Conservation (phyloP, 2,888 invertebrate genomes). For the Tolmerus cingulatus region DNA sequence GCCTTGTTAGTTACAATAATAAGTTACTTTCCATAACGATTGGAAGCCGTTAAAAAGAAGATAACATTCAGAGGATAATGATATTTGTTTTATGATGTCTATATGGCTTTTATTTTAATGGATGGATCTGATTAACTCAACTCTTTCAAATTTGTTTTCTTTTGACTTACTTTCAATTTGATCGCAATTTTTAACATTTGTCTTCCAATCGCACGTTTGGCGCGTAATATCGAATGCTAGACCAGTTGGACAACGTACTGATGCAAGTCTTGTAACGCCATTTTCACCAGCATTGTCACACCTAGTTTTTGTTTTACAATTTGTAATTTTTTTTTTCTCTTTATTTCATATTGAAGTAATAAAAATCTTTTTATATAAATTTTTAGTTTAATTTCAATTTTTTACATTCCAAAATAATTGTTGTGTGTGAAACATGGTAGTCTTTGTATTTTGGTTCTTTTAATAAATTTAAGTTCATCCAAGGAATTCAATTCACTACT, state of each 20-base stretch:
- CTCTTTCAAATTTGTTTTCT: slow-evolving; percentile 24
- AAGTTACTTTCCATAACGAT: slow-evolving; percentile 26
- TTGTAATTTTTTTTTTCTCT: slow-evolving; percentile 40
- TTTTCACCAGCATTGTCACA: slow-evolving; percentile 91
- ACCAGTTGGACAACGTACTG: slow-evolving; percentile 88
- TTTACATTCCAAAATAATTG: not conserved
- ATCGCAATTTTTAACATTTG: slow-evolving; percentile 95
- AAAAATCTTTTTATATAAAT: not conserved
- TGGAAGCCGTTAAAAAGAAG: slow-evolving; percentile 31
- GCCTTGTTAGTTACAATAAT: slow-evolving; percentile 37
- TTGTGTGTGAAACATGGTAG: not conserved
- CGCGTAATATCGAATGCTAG: slow-evolving; percentile 93
- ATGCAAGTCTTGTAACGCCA: slow-evolving; percentile 85
- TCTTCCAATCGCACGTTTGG: slow-evolving; percentile 96
- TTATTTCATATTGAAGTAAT: slow-evolving; percentile 29
- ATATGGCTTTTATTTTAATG: slow-evolving; percentile 46
- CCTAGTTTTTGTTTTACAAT: slow-evolving; percentile 66
- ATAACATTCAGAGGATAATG: not conserved
- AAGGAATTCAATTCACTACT: too few relatives aligned
- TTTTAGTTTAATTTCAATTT: not conserved
- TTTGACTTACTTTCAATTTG: slow-evolving; percentile 88
- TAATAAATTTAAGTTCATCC: not conserved
- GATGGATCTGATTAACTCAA: slow-evolving; percentile 41
- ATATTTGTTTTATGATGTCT: slow-evolving; percentile 44
- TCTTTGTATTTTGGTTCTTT: not conserved